Conservation (phyloP, 1,140 invertebrate genomes). For the Coptotermes formosanus region DNA sequence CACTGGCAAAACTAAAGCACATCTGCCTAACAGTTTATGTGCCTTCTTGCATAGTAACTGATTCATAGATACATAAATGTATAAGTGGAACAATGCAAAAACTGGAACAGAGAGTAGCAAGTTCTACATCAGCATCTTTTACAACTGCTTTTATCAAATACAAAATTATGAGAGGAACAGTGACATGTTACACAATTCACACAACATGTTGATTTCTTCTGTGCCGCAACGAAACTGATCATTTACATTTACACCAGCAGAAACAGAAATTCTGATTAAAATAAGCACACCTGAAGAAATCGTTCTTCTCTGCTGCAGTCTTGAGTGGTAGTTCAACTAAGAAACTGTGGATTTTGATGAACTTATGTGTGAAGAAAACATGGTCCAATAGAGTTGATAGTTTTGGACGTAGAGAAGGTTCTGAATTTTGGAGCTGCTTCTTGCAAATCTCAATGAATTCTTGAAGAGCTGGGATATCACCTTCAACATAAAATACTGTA, state of each 20-base stretch:
- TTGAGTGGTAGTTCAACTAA: conserved; percentile 78
- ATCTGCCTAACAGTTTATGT: no score
- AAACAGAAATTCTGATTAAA: not conserved
- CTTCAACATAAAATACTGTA: conserved; percentile 42
- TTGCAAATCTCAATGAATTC: conserved; percentile 69
- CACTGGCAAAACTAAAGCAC: no score
- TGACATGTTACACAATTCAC: no score
- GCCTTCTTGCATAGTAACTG: no score
- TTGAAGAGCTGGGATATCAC: conserved; percentile 62
- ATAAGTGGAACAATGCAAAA: no score
- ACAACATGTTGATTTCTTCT: no score
- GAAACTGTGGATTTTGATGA: conserved; percentile 78
- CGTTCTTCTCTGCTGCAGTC: conserved; percentile 66
- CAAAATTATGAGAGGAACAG: no score
- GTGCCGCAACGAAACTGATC: not conserved
- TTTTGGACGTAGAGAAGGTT: conserved; percentile 57
- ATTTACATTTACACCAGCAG: not conserved
- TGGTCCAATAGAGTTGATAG: conserved; percentile 64
- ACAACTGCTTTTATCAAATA: no score
- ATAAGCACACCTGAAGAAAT: conserved; percentile 67
- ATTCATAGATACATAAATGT: no score
- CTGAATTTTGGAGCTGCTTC: conserved; percentile 59
- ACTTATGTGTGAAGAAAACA: conserved; percentile 77
- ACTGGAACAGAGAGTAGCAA: no score
- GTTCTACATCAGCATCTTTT: no score